phyloP scores from a whole-genome alignment of 2,797 vertebrate genomes.

The Intellagama lesueurii region DNA sequence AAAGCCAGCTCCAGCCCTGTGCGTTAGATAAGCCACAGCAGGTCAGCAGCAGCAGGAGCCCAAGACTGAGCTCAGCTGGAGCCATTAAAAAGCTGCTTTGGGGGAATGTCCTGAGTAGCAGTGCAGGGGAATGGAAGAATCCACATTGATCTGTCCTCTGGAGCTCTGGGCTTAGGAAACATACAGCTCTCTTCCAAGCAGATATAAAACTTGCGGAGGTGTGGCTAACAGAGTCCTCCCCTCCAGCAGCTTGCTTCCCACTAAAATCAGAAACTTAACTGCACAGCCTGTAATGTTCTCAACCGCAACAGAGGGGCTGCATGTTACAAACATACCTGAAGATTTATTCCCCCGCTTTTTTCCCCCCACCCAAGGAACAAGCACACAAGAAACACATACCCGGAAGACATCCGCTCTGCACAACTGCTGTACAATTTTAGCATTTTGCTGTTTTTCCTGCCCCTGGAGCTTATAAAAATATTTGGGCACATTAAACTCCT shows the following conservation, averaged over 20 bases:
- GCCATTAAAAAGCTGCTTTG: constrained; percentile 39
- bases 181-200: constrained; percentile 63
- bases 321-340: background rate
- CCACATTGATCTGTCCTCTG: constrained; percentile 80
- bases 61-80: background rate
- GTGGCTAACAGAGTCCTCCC: constrained; percentile 67
- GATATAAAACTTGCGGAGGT: constrained; percentile 64
- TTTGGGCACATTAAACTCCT: constrained; percentile 53
- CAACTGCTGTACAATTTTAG: background rate
- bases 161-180: constrained; percentile 59
- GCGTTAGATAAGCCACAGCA: constrained; percentile 15
- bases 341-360: constrained; percentile 8
- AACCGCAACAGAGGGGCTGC: accelerated
- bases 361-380: constrained; percentile 7
- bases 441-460: constrained; percentile 34
- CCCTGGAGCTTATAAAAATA: background rate
- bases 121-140: constrained; percentile 44
- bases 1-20: constrained; percentile 50
- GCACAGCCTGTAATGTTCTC: constrained; percentile 36
- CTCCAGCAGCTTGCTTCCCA: constrained; percentile 58
- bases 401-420: constrained; percentile 18
- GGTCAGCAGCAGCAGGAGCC: constrained; percentile 36
- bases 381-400: constrained; percentile 27
- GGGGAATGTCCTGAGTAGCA: constrained; percentile 18
- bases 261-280: constrained; percentile 29